A percentile compares a stretch with the other conserved stretches of the same genome.
These are phyloP conservation scores for Carollia perspicillata DNA, from an alignment of 2,113 vertebrate genomes.

Conservation along the genomic window DNA sequence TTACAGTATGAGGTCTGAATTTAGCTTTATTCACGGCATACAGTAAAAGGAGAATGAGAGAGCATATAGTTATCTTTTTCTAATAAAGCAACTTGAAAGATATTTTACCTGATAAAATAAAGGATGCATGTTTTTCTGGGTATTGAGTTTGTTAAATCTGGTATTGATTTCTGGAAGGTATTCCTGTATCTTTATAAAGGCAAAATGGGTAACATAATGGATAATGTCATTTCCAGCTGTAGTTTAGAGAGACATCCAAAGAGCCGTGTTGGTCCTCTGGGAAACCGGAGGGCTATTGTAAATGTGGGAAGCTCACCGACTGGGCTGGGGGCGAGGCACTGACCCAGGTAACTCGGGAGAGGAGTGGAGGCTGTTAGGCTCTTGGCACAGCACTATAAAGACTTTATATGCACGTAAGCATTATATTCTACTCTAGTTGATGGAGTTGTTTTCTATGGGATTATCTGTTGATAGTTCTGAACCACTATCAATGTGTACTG, in stretches of 20 bases:
- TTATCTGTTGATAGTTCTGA: not conserved
- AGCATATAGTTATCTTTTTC: not conserved
- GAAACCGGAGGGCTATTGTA: not conserved
- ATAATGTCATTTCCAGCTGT: not conserved
- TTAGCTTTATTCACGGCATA: not conserved
- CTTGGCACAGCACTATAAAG: not conserved
- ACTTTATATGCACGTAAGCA: not conserved
- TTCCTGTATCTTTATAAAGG: not conserved
- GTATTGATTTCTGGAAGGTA: not conserved
- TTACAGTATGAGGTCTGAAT: not conserved
- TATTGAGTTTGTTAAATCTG: not conserved
- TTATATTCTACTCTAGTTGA: not conserved
- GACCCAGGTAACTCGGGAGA: not conserved
- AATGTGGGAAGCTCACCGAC: not conserved
- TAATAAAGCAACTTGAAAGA: not conserved
- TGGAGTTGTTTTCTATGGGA: not conserved
- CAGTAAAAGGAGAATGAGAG: not conserved
- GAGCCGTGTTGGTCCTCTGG: not conserved
- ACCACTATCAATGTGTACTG: not conserved
- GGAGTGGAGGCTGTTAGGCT: not conserved
- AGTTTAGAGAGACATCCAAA: not conserved
- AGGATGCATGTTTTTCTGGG: not conserved
- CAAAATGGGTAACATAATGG: not conserved
- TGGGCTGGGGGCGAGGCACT: not conserved
- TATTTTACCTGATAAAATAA: not conserved